Evolutionary conservation across 2,888 invertebrate genomes (phyloP).

Genomic region (Nomada flava): DNA sequence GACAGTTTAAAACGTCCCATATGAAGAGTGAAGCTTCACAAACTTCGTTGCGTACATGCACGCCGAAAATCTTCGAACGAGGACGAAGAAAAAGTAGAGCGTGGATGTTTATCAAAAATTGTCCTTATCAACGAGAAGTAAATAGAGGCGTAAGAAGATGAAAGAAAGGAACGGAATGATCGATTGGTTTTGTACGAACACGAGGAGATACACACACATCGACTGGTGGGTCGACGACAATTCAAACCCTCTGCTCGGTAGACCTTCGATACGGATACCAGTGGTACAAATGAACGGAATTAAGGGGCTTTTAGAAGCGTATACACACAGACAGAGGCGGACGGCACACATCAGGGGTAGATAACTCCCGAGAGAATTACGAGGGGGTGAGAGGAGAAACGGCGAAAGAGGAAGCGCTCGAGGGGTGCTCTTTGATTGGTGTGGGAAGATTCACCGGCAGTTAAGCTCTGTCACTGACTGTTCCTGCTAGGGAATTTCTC

Average conservation of each 20-base stretch:
- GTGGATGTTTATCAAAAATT: not conserved
- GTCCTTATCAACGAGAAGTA: not conserved
- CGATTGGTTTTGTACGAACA: constrained; percentile 51
- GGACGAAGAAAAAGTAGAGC: not conserved
- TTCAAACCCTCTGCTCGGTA: constrained; percentile 63
- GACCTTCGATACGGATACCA: constrained; percentile 74
- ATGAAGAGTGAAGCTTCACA: no score
- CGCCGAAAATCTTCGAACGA: not conserved
- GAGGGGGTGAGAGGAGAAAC: constrained; percentile 66
- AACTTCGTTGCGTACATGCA: no score
- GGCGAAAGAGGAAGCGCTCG: constrained; percentile 68
- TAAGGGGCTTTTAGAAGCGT: constrained; percentile 80
- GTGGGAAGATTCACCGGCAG: constrained; percentile 82
- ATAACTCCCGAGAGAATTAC: constrained; percentile 79
- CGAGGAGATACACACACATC: constrained; percentile 23
- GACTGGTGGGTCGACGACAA: constrained; percentile 63
- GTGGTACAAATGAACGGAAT: constrained; percentile 79
- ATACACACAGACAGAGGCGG: constrained; percentile 60
- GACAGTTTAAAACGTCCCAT: not conserved
- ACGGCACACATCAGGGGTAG: constrained; percentile 73
- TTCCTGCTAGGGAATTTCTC: constrained; percentile 72
- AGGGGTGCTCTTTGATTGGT: constrained; percentile 82
- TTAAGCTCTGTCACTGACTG: constrained; percentile 73
- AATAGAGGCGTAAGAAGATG: constrained; percentile 19
- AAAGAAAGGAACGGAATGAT: constrained; percentile 37